phyloP scores from a whole-genome alignment of 2,113 vertebrate genomes.

The Cephalopterus ornatus region DNA sequence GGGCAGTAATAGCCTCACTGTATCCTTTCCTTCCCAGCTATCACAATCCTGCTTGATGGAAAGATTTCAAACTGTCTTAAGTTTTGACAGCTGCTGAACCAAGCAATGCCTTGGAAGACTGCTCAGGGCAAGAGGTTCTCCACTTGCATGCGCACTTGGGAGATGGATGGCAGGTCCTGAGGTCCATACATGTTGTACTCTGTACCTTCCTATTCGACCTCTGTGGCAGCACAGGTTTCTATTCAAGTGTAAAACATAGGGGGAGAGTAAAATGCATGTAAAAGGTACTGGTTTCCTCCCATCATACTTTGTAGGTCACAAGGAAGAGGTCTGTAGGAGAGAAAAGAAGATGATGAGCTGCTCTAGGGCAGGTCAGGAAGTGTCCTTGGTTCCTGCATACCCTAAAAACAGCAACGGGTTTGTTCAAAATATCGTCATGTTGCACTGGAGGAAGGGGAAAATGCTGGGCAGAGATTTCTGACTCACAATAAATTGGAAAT shows the following conservation, averaged over 20 bases:
- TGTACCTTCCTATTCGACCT: neutral
- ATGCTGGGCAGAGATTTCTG: neutral
- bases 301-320: neutral
- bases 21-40: neutral
- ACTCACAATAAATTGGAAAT: neutral
- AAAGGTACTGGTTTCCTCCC: neutral
- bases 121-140: neutral
- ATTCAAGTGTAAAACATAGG: neutral
- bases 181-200: neutral
- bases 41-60: neutral
- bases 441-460: neutral
- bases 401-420: neutral
- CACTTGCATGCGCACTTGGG: neutral
- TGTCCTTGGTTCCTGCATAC: neutral
- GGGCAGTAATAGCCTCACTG: fast-evolving
- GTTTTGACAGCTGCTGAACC: neutral
- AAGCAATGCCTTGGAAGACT: neutral
- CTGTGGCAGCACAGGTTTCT: neutral
- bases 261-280: neutral
- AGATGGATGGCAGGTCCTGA: neutral
- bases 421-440: fast-evolving
- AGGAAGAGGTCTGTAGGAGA: neutral
- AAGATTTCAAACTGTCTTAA: neutral
- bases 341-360: neutral
- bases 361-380: neutral